These are phyloP conservation scores for Lepidocolaptes lacrymiger DNA, from an alignment of 2,797 vertebrate genomes.

Conservation along the genomic window DNA sequence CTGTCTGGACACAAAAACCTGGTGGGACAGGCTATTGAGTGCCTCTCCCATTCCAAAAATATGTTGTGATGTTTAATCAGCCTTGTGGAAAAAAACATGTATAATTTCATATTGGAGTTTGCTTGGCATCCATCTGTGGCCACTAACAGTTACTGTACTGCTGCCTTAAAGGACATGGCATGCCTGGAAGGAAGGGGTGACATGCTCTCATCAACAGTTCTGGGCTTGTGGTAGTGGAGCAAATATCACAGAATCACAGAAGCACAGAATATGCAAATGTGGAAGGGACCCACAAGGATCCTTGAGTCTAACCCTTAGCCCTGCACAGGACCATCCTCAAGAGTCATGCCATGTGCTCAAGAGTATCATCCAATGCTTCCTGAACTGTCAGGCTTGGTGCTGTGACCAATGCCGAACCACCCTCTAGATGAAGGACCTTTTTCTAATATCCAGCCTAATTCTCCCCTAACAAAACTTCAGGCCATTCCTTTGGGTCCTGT, in stretches of 20 bases:
- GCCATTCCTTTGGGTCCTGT: background rate
- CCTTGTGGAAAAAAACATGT: background rate
- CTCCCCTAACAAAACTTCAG: background rate
- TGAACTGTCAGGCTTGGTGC: background rate
- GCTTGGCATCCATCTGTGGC: background rate
- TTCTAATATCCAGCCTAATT: background rate
- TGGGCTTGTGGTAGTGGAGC: background rate
- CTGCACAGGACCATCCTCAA: background rate
- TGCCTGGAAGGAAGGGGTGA: background rate
- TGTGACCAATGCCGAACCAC: background rate
- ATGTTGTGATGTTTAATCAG: background rate
- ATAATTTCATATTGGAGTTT: background rate
- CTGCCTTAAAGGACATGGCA: background rate
- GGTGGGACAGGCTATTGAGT: fast-evolving
- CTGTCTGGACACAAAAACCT: background rate
- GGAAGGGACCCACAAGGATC: background rate
- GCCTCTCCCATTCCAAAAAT: background rate
- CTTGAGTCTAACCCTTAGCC: background rate
- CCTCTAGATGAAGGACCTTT: background rate
- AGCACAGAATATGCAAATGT: background rate
- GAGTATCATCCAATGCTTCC: background rate
- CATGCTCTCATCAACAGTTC: fast-evolving
- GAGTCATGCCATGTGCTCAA: background rate
- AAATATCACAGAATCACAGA: background rate
- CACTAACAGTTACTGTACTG: background rate